phyloP scores from a whole-genome alignment of 2,797 vertebrate species.

The Odontamblyopus lacepedii region DNA sequence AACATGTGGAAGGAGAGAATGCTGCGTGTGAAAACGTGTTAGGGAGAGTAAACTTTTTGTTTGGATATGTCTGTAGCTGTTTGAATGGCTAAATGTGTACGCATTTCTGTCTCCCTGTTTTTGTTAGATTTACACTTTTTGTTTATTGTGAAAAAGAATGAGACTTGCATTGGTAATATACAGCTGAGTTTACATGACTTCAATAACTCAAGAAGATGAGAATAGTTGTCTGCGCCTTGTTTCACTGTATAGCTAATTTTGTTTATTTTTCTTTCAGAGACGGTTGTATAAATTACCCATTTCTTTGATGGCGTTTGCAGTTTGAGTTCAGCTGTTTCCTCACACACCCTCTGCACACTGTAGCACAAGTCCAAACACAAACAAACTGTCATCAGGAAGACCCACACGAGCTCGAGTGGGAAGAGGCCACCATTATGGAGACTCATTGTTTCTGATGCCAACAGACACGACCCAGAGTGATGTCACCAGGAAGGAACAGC shows the following conservation, averaged over 20 bases:
- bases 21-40: too few relatives aligned
- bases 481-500: constrained; percentile 58
- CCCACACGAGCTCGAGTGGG: constrained; percentile 39
- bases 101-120: too few relatives aligned
- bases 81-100: too few relatives aligned
- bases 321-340: constrained; percentile 57
- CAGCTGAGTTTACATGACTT: background rate
- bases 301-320: constrained; percentile 19
- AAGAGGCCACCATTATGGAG: constrained; percentile 16
- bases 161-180: background rate
- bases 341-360: constrained; percentile 19
- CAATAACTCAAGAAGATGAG: too few relatives aligned
- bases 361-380: constrained; percentile 27
- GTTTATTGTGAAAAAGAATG: background rate
- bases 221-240: background rate
- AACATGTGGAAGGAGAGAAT: too few relatives aligned
- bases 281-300: constrained; percentile 11
- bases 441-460: constrained; percentile 50
- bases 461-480: constrained; percentile 33
- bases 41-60: too few relatives aligned
- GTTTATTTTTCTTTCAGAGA: background rate
- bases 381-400: constrained; percentile 47
- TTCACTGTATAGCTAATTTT: background rate
- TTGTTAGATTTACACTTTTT: too few relatives aligned
- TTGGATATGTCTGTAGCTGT: too few relatives aligned